phyloP scores from a whole-genome alignment of 2,113 vertebrate genomes.

The Zingel zingel region DNA sequence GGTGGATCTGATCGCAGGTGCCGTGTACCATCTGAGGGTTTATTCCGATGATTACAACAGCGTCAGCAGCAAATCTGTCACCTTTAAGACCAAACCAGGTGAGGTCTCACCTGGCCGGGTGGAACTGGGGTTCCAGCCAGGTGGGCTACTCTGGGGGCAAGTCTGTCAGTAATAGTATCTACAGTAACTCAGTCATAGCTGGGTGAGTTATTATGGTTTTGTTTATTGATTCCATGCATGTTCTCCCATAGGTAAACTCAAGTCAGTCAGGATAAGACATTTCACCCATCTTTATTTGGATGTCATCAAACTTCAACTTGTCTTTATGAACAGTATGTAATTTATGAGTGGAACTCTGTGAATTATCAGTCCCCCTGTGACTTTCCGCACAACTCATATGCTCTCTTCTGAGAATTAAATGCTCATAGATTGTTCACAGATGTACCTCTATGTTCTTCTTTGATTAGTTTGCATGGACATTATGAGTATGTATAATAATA shows the following conservation, averaged over 20 bases:
- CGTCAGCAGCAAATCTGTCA: slow-evolving; percentile 90
- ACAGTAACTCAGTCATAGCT: slow-evolving; percentile 13
- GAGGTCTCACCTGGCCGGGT: slow-evolving; percentile 81
- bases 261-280: not conserved
- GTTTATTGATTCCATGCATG: not conserved
- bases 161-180: slow-evolving; percentile 23
- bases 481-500: not conserved
- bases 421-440: not conserved
- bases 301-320: not conserved
- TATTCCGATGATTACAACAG: slow-evolving; percentile 92
- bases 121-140: slow-evolving; percentile 36
- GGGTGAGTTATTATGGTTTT: slow-evolving; percentile 30
- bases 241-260: not conserved
- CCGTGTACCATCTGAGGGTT: slow-evolving; percentile 94
- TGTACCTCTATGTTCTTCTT: not conserved
- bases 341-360: not conserved
- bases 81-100: slow-evolving; percentile 98
- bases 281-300: not conserved
- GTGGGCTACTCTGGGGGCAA: slow-evolving; percentile 35
- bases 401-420: not conserved
- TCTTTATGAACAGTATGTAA: not conserved
- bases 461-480: not conserved
- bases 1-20: slow-evolving; percentile 92
- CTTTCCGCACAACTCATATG: not conserved
- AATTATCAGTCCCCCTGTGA: not conserved